Evolutionary conservation across 2,888 invertebrate species (phyloP).

Genomic region (Spilarctia lutea): DNA sequence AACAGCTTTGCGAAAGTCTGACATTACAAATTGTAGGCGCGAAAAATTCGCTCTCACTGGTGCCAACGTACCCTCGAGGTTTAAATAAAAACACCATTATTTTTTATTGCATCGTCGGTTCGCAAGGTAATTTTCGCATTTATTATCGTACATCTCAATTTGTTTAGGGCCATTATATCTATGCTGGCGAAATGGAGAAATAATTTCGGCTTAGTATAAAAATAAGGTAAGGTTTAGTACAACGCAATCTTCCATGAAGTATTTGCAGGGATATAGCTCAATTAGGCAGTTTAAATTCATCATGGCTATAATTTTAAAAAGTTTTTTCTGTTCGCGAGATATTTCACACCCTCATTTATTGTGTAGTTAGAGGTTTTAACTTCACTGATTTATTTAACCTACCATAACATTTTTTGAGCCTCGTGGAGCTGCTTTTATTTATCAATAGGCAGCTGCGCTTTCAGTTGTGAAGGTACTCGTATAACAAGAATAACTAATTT

Average conservation of each 20-base stretch:
- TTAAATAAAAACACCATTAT: conserved; percentile 60
- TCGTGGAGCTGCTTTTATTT: neutral
- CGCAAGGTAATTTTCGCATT: conserved; percentile 44
- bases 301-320: neutral
- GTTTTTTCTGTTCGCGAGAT: neutral
- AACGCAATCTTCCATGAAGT: neutral
- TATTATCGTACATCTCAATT: conserved; percentile 39
- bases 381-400: neutral
- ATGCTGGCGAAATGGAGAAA: neutral
- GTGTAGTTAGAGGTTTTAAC: too few species aligned
- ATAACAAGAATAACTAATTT: neutral
- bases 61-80: conserved; percentile 28
- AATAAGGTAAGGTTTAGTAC: conserved; percentile 1
- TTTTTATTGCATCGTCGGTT: conserved; percentile 48
- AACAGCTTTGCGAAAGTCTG: conserved; percentile 52
- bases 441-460: neutral
- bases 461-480: neutral
- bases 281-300: neutral
- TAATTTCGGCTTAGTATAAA: neutral
- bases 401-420: neutral
- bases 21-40: conserved; percentile 59
- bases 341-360: neutral
- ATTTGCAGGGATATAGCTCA: neutral
- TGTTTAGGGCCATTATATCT: conserved; percentile 39
- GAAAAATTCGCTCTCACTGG: conserved; percentile 57